phyloP scores from a whole-genome alignment of 2,888 invertebrate genomes.

The Malthinus flaveolus region DNA sequence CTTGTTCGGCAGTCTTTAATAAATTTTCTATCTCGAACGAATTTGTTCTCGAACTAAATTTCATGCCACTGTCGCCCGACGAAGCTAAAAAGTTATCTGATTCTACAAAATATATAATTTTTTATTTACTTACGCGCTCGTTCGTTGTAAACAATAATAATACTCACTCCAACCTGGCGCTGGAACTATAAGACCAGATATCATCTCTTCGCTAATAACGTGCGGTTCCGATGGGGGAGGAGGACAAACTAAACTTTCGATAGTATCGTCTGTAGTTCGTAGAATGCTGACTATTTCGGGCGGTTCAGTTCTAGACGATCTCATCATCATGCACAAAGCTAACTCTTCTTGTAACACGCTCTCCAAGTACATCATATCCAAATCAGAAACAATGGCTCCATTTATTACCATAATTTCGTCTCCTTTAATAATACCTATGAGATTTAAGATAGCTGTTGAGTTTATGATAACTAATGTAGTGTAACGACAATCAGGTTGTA shows the following conservation, averaged over 20 bases:
- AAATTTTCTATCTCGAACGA: slow-evolving; percentile 95
- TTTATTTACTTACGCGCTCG: not conserved
- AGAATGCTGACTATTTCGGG: slow-evolving; percentile 70
- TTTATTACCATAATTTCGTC: slow-evolving; percentile 99
- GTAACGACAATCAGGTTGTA: no score
- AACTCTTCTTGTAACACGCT: slow-evolving; percentile 94
- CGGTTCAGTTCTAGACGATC: slow-evolving; percentile 82
- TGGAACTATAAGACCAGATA: slow-evolving; percentile 94
- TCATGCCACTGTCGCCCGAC: slow-evolving; percentile 53
- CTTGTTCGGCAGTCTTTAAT: slow-evolving; percentile 73
- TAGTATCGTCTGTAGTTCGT: slow-evolving; percentile 92
- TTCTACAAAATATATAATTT: slow-evolving; percentile 48
- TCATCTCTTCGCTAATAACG: slow-evolving; percentile 93
- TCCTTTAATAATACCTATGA: slow-evolving; percentile 90
- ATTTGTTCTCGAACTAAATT: slow-evolving; percentile 70
- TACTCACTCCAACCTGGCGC: slow-evolving; percentile 93
- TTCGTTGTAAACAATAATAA: not conserved
- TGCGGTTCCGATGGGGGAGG: slow-evolving; percentile 94
- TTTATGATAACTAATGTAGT: no score
- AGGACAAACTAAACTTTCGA: slow-evolving; percentile 93
- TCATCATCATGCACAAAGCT: slow-evolving; percentile 95
- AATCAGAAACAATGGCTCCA: slow-evolving; percentile 95
- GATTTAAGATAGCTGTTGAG: slow-evolving; percentile 1
- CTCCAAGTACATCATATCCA: slow-evolving; percentile 99
- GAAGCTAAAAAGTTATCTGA: slow-evolving; percentile 61